phyloP scores from a whole-genome alignment of 2,888 invertebrate species.

The Rhynchonema sp. region DNA sequence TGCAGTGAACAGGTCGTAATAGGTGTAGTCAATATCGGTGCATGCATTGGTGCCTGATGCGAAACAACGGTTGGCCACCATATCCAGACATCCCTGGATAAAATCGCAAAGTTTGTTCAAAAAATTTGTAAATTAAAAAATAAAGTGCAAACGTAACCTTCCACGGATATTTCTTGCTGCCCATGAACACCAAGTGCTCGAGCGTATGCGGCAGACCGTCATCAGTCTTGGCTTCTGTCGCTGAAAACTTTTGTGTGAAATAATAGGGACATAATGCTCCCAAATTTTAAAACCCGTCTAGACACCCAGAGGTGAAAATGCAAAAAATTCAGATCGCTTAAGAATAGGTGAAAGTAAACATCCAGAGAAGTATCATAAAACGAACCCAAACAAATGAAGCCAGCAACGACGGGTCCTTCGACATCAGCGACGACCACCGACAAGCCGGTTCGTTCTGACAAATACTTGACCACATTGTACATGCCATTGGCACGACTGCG shows the following conservation, averaged over 20 bases:
- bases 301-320: too few relatives aligned
- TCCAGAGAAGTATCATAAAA: too few relatives aligned
- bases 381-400: slow-evolving; percentile 62
- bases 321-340: too few relatives aligned
- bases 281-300: too few relatives aligned
- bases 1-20: slow-evolving; percentile 69
- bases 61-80: slow-evolving; percentile 66
- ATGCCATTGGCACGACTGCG: too few relatives aligned
- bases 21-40: slow-evolving; percentile 66
- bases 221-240: slow-evolving; percentile 72
- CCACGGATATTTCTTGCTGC: slow-evolving; percentile 68
- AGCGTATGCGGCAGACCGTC: slow-evolving; percentile 79
- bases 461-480: slow-evolving; percentile 59
- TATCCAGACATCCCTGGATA: slow-evolving; percentile 52
- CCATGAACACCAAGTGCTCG: slow-evolving; percentile 74
- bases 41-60: slow-evolving; percentile 79
- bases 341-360: neutral
- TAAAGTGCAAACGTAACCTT: slow-evolving; percentile 36
- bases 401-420: slow-evolving; percentile 64
- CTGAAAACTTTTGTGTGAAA: too few relatives aligned
- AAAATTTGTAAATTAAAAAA: neutral
- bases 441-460: slow-evolving; percentile 53
- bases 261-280: neutral
- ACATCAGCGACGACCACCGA: slow-evolving; percentile 60
- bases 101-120: neutral